These are phyloP conservation scores for Lacanobia oleracea DNA, from an alignment of 2,888 invertebrate genomes.

Conservation along the genomic window DNA sequence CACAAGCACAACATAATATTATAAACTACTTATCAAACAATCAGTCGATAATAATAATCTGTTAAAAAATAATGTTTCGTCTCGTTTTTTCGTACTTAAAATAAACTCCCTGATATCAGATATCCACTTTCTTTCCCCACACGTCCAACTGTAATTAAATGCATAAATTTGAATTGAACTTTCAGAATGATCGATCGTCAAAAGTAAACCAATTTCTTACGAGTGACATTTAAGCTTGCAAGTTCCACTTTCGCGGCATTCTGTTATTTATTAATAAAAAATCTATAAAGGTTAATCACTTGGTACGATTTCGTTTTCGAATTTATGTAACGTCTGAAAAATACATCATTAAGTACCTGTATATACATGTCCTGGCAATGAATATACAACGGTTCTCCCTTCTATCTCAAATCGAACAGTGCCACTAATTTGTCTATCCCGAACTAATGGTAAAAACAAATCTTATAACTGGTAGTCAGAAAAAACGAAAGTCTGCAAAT, in stretches of 20 bases:
- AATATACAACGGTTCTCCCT: neutral
- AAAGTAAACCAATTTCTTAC: conserved; percentile 51
- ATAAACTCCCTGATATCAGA: neutral
- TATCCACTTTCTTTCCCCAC: neutral
- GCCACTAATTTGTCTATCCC: too few species aligned
- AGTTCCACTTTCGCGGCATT: conserved; percentile 46
- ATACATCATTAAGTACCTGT: neutral
- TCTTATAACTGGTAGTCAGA: too few species aligned
- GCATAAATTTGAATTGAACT: conserved; percentile 9
- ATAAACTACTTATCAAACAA: too few species aligned
- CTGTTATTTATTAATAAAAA: conserved; percentile 30
- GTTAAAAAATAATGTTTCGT: too few species aligned
- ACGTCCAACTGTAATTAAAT: conserved; percentile 14
- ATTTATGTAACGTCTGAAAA: conserved; percentile 21
- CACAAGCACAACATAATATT: too few species aligned
- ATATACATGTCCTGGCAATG: neutral
- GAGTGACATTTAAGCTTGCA: conserved; percentile 53
- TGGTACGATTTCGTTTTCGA: conserved; percentile 11
- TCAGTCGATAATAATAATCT: too few species aligned
- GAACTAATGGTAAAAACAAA: too few species aligned
- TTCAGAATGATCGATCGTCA: conserved; percentile 37
- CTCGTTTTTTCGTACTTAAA: neutral
- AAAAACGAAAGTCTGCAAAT: too few species aligned
- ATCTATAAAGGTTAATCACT: conserved; percentile 55
- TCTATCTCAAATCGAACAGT: too few species aligned